Evolutionary conservation across 1,140 invertebrate species (phyloP).

Genomic region (Drosophila nigromelanica): DNA sequence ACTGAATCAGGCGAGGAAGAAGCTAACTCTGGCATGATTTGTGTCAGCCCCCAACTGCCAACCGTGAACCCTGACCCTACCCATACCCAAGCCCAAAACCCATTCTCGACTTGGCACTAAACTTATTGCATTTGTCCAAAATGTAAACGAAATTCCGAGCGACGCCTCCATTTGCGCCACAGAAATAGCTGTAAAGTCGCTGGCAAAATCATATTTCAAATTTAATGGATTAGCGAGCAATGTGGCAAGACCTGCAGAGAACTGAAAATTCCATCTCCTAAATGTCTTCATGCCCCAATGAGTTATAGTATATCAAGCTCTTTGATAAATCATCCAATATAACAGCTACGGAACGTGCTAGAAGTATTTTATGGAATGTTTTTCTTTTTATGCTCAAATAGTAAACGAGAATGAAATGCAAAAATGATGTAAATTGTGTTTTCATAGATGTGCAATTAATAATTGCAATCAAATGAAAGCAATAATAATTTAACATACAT

Average conservation of each 20-base stretch:
- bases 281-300: conserved; percentile 46
- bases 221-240: conserved; percentile 67
- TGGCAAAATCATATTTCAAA: conserved; percentile 66
- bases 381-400: conserved; percentile 2
- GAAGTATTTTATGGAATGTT: conserved; percentile 17
- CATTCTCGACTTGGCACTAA: conserved; percentile 12
- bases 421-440: not conserved
- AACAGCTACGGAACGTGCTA: conserved; percentile 17
- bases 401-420: conserved; percentile 4
- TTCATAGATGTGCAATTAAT: not conserved
- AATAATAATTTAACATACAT: not conserved
- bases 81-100: not conserved
- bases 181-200: conserved; percentile 14
- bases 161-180: conserved; percentile 8
- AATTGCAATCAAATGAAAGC: not conserved
- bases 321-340: conserved; percentile 17
- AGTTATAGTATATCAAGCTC: conserved; percentile 50
- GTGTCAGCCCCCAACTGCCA: conserved; percentile 25
- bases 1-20: conserved; percentile 21
- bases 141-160: conserved; percentile 24
- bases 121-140: conserved; percentile 50
- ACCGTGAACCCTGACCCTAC: not conserved
- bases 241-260: not conserved
- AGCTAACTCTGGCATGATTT: conserved; percentile 43
- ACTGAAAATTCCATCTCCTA: conserved; percentile 13